Base-by-base conservation (phyloP, 2,113 vertebrate genomes). In the Antechinus stuartii region DNA sequence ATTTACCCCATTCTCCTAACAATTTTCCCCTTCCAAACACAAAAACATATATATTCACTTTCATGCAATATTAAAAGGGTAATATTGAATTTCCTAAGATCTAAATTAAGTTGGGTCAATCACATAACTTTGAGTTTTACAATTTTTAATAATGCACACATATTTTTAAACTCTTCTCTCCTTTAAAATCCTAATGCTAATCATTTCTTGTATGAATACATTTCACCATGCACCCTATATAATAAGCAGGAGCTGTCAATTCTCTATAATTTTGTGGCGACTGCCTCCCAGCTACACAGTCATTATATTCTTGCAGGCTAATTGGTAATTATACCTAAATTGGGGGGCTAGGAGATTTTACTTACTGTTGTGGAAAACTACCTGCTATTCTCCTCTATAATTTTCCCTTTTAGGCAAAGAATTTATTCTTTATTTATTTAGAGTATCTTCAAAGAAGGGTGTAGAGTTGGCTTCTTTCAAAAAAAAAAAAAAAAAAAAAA, bases 271-370 rank as follows among this genome's bases (percentile, higher is more conserved):
- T 96, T 91, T 90, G 57, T 96, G 50, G 1, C 42, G 95, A 61
- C 95, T 97, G 98, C 76, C 94, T 92, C 95, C 95, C 94, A 92
- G 96, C 95, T 97, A 55, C 23, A 95, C 55, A 47, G 50, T 94
- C 94, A 93, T 91, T 97, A 91, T 90, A 54, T 94, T 98, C 84
- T 95, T 96, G 12, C 35, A 96, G 11, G n/a, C 0, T 98, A 93
- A 96, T 96, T 92, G 96, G 49, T 92, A 96, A 97, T 98, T 97
- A 96, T 90, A 9, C 0, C 47, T 95, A 91, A 97, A 97, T 90
- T 91, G 6, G 22, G 0, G 4, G 90, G 92, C 89, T 89, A 35
- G 26, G 91, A 97, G 97, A 94, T 92, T 46, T 91, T 95, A 93
- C 9, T 95, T 96, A 93, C 49, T 96, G 47, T 94, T 53, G 42